Evolutionary conservation across 1,140 invertebrate species (phyloP).

Genomic region (Lordiphosa collinella): DNA sequence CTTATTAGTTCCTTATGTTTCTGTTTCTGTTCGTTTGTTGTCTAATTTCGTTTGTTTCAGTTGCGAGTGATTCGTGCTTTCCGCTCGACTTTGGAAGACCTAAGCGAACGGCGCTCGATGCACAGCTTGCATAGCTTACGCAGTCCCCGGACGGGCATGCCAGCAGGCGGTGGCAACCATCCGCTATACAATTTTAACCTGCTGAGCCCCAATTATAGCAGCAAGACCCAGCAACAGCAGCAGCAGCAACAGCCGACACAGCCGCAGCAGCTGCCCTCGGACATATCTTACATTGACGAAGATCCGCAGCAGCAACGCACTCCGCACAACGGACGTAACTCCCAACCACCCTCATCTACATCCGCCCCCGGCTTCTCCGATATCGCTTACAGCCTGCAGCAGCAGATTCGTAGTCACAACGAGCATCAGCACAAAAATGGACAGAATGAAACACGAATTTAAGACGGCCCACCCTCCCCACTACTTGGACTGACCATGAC

Average conservation of each 20-base stretch:
- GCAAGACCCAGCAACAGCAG: slow-evolving; percentile 42
- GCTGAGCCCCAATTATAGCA: slow-evolving; percentile 58
- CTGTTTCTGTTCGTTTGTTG: slow-evolving; percentile 76
- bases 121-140: slow-evolving; percentile 98
- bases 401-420: slow-evolving; percentile 21
- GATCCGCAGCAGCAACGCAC: slow-evolving; percentile 82
- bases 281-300: slow-evolving; percentile 96
- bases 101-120: slow-evolving; percentile 98
- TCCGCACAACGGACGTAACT: slow-evolving; percentile 40
- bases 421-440: slow-evolving; percentile 34
- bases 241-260: slow-evolving; percentile 20
- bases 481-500: too few species aligned
- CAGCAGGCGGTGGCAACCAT: slow-evolving; percentile 27
- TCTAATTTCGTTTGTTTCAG: slow-evolving; percentile 91
- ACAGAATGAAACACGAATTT: slow-evolving; percentile 71
- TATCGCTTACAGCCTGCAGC: slow-evolving; percentile 39
- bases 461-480: slow-evolving; percentile 4
- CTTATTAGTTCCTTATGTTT: slow-evolving; percentile 55
- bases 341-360: slow-evolving; percentile 29
- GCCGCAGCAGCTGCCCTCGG: slow-evolving; percentile 82
- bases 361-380: slow-evolving; percentile 39
- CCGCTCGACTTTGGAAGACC: slow-evolving; percentile 99
- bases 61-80: slow-evolving; percentile 99
- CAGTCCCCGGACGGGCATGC: slow-evolving; percentile 85
- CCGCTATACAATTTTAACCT: slow-evolving; percentile 71